Evolutionary conservation across 1,140 invertebrate species (phyloP).

Genomic region (Scylla paramamosain): DNA sequence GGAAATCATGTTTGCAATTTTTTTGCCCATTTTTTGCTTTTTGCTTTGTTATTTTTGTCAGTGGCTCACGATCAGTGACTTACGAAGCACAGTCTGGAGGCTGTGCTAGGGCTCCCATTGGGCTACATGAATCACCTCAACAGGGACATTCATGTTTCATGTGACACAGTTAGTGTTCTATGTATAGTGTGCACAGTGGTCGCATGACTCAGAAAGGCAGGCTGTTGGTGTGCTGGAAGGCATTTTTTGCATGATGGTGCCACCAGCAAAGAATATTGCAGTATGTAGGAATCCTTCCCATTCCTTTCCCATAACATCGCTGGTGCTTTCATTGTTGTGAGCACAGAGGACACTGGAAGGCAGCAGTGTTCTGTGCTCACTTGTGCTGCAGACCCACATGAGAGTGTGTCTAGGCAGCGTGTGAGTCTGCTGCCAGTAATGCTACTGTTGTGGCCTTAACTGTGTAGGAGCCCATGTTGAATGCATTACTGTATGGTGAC

Average conservation of each 20-base stretch:
- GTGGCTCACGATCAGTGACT: background rate
- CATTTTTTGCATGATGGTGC: conserved; percentile 48
- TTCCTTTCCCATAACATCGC: conserved; percentile 25
- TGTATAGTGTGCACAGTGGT: conserved; percentile 31
- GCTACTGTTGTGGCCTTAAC: conserved; percentile 60
- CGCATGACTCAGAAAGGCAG: background rate
- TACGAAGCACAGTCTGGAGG: background rate
- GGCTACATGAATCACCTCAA: background rate
- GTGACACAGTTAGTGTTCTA: background rate
- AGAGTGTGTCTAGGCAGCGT: conserved; percentile 31
- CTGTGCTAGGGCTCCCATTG: background rate
- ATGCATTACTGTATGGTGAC: conserved; percentile 55
- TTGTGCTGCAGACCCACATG: conserved; percentile 49
- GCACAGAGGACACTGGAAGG: conserved; percentile 45
- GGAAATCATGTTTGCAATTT: background rate
- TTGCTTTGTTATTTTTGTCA: background rate
- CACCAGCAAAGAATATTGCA: background rate
- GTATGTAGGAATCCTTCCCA: conserved; percentile 2
- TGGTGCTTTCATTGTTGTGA: conserved; percentile 65
- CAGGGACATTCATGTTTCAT: background rate
- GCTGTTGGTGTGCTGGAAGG: conserved; percentile 18
- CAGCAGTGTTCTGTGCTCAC: conserved; percentile 51
- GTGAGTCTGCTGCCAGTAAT: conserved; percentile 47
- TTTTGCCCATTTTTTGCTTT: background rate
- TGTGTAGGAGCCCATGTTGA: conserved; percentile 66